Conservation (phyloP, 2,113 vertebrate genomes). For the Pycnonotus jocosus region DNA sequence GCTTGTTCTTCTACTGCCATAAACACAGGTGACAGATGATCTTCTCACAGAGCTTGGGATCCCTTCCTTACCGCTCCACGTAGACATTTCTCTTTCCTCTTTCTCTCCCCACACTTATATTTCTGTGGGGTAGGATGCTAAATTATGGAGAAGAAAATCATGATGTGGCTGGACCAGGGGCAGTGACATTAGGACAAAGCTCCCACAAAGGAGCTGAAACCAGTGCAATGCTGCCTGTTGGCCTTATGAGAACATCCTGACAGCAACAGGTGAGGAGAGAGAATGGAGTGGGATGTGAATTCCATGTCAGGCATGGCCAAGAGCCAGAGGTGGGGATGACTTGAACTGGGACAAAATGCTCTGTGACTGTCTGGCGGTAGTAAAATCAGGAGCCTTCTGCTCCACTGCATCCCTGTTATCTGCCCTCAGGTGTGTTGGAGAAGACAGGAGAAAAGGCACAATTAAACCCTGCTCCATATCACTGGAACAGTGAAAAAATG, state of each 20-base stretch:
- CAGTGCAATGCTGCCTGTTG: rapidly evolving
- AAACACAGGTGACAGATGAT: neutral
- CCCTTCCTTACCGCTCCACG: neutral
- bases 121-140: neutral
- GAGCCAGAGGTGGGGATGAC: neutral
- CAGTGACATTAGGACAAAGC: neutral
- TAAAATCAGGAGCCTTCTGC: neutral
- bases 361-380: rapidly evolving
- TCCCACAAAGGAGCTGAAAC: neutral
- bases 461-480: neutral
- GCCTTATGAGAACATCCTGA: neutral
- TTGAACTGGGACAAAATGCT: neutral
- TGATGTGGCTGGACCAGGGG: neutral
- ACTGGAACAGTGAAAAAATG: neutral
- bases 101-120: neutral
- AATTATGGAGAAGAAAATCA: neutral
- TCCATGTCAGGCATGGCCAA: neutral
- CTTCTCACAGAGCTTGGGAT: neutral
- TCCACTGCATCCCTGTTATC: neutral
- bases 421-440: neutral
- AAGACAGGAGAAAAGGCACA: neutral
- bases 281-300: neutral
- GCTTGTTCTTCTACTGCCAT: neutral
- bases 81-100: neutral
- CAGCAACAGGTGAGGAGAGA: neutral